Base-by-base conservation (phyloP, 2,888 invertebrate genomes). In the Cheilosia scutellata region DNA sequence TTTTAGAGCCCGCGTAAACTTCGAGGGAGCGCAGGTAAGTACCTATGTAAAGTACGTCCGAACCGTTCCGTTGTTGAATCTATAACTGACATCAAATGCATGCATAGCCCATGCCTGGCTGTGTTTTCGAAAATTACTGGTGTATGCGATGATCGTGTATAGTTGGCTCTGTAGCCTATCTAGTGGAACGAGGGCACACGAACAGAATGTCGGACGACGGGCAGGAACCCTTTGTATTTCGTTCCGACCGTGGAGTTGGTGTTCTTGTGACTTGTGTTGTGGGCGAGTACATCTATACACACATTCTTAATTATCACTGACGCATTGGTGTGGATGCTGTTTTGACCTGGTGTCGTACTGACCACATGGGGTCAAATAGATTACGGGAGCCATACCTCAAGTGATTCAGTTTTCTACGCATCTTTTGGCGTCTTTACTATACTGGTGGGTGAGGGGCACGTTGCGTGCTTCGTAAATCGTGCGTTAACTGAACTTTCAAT, bases 401-500 rank as follows among this genome's bases (percentile, higher is more conserved):
- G 53, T 63, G 49, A 42, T 58, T 72, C 37, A 13, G 27, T 53
- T 62, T 42, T 37, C 25, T 20, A 40, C 74, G 44, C 62, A 53
- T 70, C 55, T 63, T 70, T 6, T 51, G 51, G 58, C 16, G 49
- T 42, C 44, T 55, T 31, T 13, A 33, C 16, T 13, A 66, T 16
- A 27, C 4, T 47, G 33, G 33, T 47, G 70, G 20, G 51, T 57
- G 16, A 47, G 42, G 57, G 71, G 65, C 49, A 63, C 13, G 31
- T 55, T 63, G 55, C 47, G 57, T 71, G 53, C 29, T 68, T 31
- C 16, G 60, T 63, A 27, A 58, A 53, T 60, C 40, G 51, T 49
- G 47, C 60, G 7, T 33, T 88, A 88, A 86, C 76, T 88, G 65
- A 68, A 62, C 72, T 83, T 68, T 87, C 29, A 40, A 72, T 79